Evolutionary conservation across 2,113 vertebrate genomes (phyloP), one percentile per base, ranked within the genome.

Genomic region (Tricholaema leucomelas): DNA sequence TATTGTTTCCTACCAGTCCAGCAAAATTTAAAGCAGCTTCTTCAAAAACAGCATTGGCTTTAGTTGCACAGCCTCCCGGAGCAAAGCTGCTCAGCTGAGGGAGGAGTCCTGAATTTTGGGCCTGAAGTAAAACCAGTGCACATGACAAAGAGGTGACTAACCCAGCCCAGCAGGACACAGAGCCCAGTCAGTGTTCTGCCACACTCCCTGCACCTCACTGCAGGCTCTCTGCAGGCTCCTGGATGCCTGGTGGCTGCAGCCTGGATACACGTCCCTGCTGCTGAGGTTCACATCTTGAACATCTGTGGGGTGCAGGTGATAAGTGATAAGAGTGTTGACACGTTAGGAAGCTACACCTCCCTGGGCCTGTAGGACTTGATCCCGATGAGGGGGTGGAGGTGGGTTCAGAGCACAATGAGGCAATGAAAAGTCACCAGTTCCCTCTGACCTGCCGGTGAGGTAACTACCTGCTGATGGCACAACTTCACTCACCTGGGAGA

Each of bases 201-300:
- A 10, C 7, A 17, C 64, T 66, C 54, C 60, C 40, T 30, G 15
- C 36, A 30, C 44, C 42, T 21, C 50, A 11, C 30, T 55, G 46
- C 50, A 8, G 4, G 20, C 42, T 35, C 36, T 12, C 59, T 81
- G 10, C 30, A n/a, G 15, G 64, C 31, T 48, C 35, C 44, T 0
- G 27, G 36, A 28, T 38, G 88, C 9, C 20, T 13, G 65, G 3
- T 16, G 74, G n/a, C 64, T 66, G 11, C 38, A 17, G 17, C 42
- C 23, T 16, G 36, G 46, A 16, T 55, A 18, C 58, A 4, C 2
- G 3, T 79, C 56, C 48, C 23, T 2, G 13, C 16, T 31, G 15
- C 54, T 0, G 3, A 38, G 54, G n/a, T 15, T 61, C 59, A 36
- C 2, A 0, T 7, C 5, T 15, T 35, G 46, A 61, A 36, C 1